Evolutionary conservation across 1,140 invertebrate genomes (phyloP).

Genomic region (Gonioctena quinquepunctata): DNA sequence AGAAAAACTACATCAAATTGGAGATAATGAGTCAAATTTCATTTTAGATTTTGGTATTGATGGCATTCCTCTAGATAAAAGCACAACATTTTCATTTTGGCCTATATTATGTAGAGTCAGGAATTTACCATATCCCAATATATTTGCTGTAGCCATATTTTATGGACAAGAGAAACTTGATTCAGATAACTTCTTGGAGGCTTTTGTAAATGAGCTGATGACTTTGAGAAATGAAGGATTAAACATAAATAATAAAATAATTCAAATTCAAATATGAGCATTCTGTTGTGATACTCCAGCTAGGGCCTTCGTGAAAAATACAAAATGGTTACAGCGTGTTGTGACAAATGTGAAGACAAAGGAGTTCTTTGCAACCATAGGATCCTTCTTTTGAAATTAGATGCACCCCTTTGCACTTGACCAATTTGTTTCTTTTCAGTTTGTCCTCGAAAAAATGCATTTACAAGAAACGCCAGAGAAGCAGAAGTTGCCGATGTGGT

Average conservation of each 20-base stretch:
- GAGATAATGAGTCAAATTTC: background rate
- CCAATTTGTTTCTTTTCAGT: too few species aligned
- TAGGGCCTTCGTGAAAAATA: constrained; percentile 17
- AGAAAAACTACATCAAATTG: background rate
- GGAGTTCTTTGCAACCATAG: constrained; percentile 3
- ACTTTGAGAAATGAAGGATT: constrained; percentile 4
- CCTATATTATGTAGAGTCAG: constrained; percentile 18
- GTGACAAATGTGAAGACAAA: constrained; percentile 12
- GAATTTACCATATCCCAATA: constrained; percentile 2
- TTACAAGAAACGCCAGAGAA: too few species aligned
- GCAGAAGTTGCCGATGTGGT: too few species aligned
- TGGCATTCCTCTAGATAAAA: constrained; percentile 11
- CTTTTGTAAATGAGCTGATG: constrained; percentile 1
- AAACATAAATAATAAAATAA: constrained; percentile 7
- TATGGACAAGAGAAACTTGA: constrained; percentile 11
- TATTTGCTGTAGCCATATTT: constrained; percentile 20
- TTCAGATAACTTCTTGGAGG: constrained; percentile 9
- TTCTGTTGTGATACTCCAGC: constrained; percentile 16
- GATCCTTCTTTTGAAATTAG: constrained; percentile 10
- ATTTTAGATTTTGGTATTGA: constrained; percentile 15
- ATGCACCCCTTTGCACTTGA: constrained; percentile 2
- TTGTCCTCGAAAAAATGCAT: too few species aligned
- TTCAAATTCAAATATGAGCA: constrained; percentile 1
- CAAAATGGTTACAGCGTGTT: constrained; percentile 8
- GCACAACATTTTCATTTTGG: constrained; percentile 10